Conservation (phyloP, 1,140 invertebrate genomes). For the Neuroterus valhalla region DNA sequence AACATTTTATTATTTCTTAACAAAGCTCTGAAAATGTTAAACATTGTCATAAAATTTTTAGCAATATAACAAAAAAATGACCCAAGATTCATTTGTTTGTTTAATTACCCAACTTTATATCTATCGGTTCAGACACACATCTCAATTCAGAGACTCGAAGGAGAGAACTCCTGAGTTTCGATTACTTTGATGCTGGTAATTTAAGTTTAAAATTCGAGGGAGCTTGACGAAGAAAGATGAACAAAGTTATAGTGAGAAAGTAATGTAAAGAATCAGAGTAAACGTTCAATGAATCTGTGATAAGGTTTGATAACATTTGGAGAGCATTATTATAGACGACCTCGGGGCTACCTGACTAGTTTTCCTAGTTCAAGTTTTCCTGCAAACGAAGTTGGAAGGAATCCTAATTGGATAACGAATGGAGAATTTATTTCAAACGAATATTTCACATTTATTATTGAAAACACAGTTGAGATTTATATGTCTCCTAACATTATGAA, state of each 20-base stretch:
- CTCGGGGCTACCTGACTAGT: too few species aligned
- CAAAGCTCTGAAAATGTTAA: too few species aligned
- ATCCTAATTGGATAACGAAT: too few species aligned
- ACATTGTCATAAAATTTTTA: too few species aligned
- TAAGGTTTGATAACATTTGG: constrained; percentile 1
- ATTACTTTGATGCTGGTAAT: constrained; percentile 26
- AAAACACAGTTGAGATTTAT: too few species aligned
- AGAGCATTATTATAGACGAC: neutral
- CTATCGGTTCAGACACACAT: neutral
- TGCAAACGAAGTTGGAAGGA: too few species aligned
- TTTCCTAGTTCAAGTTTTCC: too few species aligned
- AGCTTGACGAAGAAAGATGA: constrained; percentile 23
- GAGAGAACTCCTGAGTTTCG: constrained; percentile 13
- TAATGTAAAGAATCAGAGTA: constrained; percentile 12
- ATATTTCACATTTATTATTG: too few species aligned
- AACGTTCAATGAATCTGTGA: constrained; percentile 8
- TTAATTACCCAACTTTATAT: neutral
- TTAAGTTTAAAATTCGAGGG: constrained; percentile 21
- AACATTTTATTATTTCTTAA: neutral
- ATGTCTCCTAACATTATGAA: too few species aligned
- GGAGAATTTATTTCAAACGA: too few species aligned
- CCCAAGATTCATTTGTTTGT: too few species aligned
- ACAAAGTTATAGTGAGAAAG: constrained; percentile 6
- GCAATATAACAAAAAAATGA: too few species aligned
- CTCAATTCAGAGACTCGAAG: neutral